phyloP scores from a whole-genome alignment of 2,888 invertebrate species.

The Perithous albicinctus region DNA sequence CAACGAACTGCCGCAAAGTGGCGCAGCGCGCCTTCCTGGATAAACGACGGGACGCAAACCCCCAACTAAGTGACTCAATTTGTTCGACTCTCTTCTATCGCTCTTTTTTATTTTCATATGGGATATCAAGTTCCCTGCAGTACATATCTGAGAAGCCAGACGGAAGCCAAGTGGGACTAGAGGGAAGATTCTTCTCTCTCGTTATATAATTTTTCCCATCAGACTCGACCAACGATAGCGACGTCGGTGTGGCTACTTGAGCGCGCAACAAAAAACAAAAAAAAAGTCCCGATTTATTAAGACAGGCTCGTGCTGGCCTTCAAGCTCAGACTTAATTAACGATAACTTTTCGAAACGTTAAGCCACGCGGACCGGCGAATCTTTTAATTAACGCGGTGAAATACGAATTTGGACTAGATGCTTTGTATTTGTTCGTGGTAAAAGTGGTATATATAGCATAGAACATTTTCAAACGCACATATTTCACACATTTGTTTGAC shows the following conservation, averaged over 20 bases:
- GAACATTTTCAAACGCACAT: too few relatives aligned
- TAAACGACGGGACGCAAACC: constrained; percentile 12
- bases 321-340: constrained; percentile 34
- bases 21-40: not conserved
- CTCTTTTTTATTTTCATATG: constrained; percentile 26
- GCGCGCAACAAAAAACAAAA: constrained; percentile 19
- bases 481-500: too few relatives aligned
- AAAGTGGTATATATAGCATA: too few relatives aligned
- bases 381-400: constrained; percentile 38
- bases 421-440: not conserved
- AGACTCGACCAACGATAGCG: not conserved
- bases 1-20: not conserved
- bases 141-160: not conserved
- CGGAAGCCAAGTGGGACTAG: not conserved
- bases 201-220: constrained; percentile 11
- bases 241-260: not conserved
- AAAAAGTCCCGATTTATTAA: constrained; percentile 42
- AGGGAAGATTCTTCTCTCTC: constrained; percentile 19
- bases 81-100: constrained; percentile 23
- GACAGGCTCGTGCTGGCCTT: constrained; percentile 1
- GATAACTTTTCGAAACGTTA: constrained; percentile 27
- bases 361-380: constrained; percentile 15
- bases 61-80: constrained; percentile 50
- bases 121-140: not conserved
- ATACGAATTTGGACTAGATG: not conserved